These are phyloP conservation scores for Procambarus clarkii DNA, from an alignment of 1,140 invertebrate genomes.

Conservation along the genomic window DNA sequence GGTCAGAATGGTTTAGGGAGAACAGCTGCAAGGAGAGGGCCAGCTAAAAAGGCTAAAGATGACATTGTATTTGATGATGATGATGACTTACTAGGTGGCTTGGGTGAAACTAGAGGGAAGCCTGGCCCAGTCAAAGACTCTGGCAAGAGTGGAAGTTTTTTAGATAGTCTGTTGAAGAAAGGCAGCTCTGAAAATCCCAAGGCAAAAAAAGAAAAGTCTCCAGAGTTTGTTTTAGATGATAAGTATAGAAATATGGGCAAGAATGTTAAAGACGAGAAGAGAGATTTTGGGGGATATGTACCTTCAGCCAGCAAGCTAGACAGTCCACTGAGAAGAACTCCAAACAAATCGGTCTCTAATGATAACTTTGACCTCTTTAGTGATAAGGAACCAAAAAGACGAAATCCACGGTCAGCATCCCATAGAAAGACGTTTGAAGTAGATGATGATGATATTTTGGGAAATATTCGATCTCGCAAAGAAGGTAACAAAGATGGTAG, in stretches of 20 bases:
- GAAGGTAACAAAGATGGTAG: slow-evolving; percentile 13
- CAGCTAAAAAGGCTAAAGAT: slow-evolving; percentile 20
- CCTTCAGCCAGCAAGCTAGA: slow-evolving; percentile 31
- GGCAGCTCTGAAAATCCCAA: slow-evolving; percentile 14
- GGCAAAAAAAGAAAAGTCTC: not conserved
- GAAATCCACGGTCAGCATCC: slow-evolving; percentile 33
- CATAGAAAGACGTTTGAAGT: slow-evolving; percentile 45
- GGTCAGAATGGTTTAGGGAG: not conserved
- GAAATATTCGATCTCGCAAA: slow-evolving; percentile 37
- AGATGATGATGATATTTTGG: slow-evolving; percentile 60
- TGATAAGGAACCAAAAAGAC: slow-evolving; percentile 43
- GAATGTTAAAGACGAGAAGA: not conserved
- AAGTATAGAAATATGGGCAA: slow-evolving; percentile 46
- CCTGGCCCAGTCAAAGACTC: not conserved
- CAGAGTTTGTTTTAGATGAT: slow-evolving; percentile 56
- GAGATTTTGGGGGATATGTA: slow-evolving; percentile 23
- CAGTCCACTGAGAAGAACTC: slow-evolving; percentile 44
- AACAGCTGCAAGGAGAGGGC: not conserved
- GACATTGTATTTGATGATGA: slow-evolving; percentile 54
- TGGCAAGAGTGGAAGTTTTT: slow-evolving; percentile 32
- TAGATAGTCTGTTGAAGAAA: slow-evolving; percentile 43
- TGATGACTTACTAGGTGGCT: slow-evolving; percentile 55
- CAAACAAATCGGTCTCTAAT: not conserved
- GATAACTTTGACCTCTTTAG: slow-evolving; percentile 45
- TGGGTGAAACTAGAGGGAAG: slow-evolving; percentile 19